phyloP scores from a whole-genome alignment of 1,140 invertebrate species.

The Papilio xuthus region DNA sequence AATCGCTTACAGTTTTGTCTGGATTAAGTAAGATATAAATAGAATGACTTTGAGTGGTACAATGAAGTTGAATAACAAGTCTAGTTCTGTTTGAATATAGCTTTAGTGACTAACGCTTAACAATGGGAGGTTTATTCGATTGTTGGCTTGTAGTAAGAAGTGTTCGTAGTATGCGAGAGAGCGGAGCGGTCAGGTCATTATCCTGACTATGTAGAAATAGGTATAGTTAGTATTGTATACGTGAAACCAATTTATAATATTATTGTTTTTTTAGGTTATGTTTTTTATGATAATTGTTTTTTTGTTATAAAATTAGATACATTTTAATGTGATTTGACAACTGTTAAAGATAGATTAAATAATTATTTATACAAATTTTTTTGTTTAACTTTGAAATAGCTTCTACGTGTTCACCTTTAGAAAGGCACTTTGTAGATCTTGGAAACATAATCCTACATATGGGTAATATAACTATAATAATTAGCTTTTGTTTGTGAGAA shows the following conservation, averaged over 20 bases:
- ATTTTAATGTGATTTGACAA: background rate
- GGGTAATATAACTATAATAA: no score
- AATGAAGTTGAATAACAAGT: conserved; percentile 16
- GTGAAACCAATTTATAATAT: conserved; percentile 36
- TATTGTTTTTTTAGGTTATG: background rate
- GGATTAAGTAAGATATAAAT: conserved; percentile 1
- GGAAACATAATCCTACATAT: no score
- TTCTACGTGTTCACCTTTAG: no score
- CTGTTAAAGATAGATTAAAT: background rate
- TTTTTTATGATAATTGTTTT: background rate
- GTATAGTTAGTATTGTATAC: conserved; percentile 58
- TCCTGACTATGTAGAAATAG: conserved; percentile 45
- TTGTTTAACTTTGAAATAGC: no score
- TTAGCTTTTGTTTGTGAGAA: background rate
- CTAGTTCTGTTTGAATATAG: conserved; percentile 10
- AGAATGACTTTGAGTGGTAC: background rate
- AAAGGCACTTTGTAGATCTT: no score
- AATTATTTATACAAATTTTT: no score
- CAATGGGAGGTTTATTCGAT: conserved; percentile 39
- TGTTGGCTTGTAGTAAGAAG: conserved; percentile 30
- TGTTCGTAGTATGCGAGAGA: conserved; percentile 43
- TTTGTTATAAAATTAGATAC: background rate
- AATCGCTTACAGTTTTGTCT: background rate
- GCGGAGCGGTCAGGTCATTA: conserved; percentile 45
- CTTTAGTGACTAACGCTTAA: conserved; percentile 39